Percentiles rank a stretch among this genome's conserved stretches.
Conservation (phyloP, 2,113 vertebrate species). For the Osmerus mordax region DNA sequence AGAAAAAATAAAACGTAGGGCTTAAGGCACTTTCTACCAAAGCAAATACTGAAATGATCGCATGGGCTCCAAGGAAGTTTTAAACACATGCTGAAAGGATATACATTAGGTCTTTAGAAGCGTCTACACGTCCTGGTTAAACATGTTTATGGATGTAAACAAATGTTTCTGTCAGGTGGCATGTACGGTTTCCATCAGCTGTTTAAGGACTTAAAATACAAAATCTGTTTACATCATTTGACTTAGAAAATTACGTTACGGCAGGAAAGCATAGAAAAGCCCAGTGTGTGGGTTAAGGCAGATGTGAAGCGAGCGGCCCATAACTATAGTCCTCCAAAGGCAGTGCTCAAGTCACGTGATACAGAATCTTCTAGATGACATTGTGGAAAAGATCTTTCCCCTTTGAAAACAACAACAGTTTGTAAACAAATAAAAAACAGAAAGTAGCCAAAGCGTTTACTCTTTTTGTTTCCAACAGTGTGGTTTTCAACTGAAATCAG, state of each 20-base stretch:
- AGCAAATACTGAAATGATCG: conserved; percentile 70
- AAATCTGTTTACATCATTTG: conserved; percentile 13
- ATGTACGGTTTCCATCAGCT: conserved; percentile 24
- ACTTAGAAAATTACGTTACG: conserved; percentile 28
- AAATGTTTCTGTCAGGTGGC: conserved; percentile 35
- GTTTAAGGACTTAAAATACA: conserved; percentile 11
- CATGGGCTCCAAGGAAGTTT: conserved; percentile 35
- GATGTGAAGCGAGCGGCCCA: conserved; percentile 23
- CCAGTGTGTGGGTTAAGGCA: conserved; percentile 54
- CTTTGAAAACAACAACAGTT: conserved; percentile 50
- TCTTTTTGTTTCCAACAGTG: conserved; percentile 17
- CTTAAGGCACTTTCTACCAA: conserved; percentile 88
- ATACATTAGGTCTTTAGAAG: conserved; percentile 9
- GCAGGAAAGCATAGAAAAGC: conserved; percentile 71
- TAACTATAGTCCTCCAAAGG: conserved; percentile 6
- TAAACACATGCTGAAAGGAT: conserved; percentile 8
- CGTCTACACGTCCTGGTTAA: conserved; percentile 25
- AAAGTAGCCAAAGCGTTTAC: conserved; percentile 44
- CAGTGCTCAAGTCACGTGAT: conserved; percentile 7
- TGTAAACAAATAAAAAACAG: conserved; percentile 73
- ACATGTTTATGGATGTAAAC: conserved; percentile 56
- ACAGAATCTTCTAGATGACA: conserved; percentile 6
- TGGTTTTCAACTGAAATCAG: conserved; percentile 16
- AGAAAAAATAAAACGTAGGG: conserved; percentile 54
- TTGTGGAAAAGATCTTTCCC: background rate